Conservation (phyloP, 2,888 invertebrate species). For the Pterostichus madidus region DNA sequence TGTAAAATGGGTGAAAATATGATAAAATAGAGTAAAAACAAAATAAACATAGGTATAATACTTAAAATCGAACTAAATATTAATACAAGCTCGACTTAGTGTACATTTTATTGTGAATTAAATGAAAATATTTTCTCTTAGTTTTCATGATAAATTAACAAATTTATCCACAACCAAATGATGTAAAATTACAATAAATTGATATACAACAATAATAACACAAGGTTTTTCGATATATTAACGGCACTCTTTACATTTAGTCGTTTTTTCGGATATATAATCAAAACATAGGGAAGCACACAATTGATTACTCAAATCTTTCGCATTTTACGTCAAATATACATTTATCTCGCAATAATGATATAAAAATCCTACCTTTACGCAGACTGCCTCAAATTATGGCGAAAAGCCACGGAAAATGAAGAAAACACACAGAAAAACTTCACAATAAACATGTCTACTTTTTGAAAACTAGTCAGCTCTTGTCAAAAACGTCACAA, state of each 20-base stretch:
- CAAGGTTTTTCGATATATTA: background rate
- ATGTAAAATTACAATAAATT: background rate
- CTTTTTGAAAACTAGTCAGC: no score
- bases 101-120: slow-evolving; percentile 62
- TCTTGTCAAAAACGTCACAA: no score
- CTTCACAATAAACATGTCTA: background rate
- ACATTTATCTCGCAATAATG: slow-evolving; percentile 12
- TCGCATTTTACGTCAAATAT: background rate
- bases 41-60: slow-evolving; percentile 7
- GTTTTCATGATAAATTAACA: slow-evolving; percentile 48
- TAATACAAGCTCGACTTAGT: slow-evolving; percentile 28
- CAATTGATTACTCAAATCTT: background rate
- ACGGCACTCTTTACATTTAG: slow-evolving; percentile 10
- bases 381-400: background rate
- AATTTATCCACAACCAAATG: slow-evolving; percentile 62
- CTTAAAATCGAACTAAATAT: background rate
- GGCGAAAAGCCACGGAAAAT: background rate
- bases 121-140: slow-evolving; percentile 33
- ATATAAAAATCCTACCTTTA: slow-evolving; percentile 3
- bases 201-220: slow-evolving; percentile 28
- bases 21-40: background rate
- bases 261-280: slow-evolving; percentile 3
- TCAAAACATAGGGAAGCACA: slow-evolving; percentile 17
- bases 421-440: background rate
- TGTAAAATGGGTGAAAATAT: background rate